Evolutionary conservation across 2,797 vertebrate genomes (phyloP).

Genomic region (Lemur catta): DNA sequence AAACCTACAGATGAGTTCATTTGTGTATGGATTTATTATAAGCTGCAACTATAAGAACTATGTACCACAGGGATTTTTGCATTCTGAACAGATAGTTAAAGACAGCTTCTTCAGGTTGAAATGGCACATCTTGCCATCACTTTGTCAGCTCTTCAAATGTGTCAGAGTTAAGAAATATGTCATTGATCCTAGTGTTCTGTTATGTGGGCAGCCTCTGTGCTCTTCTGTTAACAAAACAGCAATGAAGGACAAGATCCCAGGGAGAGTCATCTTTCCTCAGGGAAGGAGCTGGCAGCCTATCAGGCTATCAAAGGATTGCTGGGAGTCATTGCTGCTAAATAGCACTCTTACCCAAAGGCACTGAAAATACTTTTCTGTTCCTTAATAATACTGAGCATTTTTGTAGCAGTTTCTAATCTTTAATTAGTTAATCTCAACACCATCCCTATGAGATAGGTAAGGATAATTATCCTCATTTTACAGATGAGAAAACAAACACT

Average conservation of each 20-base stretch:
- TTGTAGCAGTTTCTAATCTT: conserved; percentile 69
- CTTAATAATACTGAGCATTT: conserved; percentile 66
- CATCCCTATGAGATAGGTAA: conserved; percentile 74
- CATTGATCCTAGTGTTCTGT: conserved; percentile 5
- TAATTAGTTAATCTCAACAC: conserved; percentile 77
- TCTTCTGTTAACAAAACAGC: conserved; percentile 42
- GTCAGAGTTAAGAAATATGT: not conserved
- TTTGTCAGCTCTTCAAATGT: conserved; percentile 61
- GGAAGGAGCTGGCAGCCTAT: conserved; percentile 31
- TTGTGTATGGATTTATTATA: conserved; percentile 39
- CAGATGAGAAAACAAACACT: conserved; percentile 77
- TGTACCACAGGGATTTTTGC: not conserved
- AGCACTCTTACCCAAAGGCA: conserved; percentile 64
- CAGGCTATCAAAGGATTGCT: conserved; percentile 44
- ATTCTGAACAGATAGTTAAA: conserved; percentile 47
- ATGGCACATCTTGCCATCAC: conserved; percentile 55
- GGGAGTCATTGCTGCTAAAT: conserved; percentile 52
- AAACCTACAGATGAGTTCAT: conserved; percentile 65
- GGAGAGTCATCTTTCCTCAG: conserved; percentile 31
- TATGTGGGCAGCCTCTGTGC: not conserved
- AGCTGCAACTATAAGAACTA: not conserved
- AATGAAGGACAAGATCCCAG: conserved; percentile 30
- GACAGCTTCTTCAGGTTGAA: conserved; percentile 67
- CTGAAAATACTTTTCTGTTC: conserved; percentile 58
- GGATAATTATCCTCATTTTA: conserved; percentile 77